phyloP scores from a whole-genome alignment of 2,888 invertebrate species.

The Sinhomidia bicolor region DNA sequence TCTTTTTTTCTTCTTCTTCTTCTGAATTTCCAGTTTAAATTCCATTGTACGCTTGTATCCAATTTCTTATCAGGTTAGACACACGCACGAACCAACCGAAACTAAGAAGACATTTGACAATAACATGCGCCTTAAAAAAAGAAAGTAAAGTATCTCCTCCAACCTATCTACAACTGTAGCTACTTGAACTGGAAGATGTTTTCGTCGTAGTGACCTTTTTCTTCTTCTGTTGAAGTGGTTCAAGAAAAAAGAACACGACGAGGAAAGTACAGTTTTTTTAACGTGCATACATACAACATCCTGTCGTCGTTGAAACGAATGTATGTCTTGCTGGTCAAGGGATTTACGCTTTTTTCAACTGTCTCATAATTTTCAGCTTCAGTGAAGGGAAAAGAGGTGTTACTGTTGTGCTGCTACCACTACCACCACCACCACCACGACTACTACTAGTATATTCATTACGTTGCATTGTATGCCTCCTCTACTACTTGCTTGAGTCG shows the following conservation, averaged over 20 bases:
- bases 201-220: conserved; percentile 64
- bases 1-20: no score
- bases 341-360: conserved; percentile 73
- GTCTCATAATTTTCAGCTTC: conserved; percentile 76
- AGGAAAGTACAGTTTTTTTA: conserved; percentile 38
- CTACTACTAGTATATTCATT: background rate
- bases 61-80: conserved; percentile 52
- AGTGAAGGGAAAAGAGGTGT: conserved; percentile 73
- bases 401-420: conserved; percentile 46
- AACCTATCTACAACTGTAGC: conserved; percentile 57
- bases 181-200: conserved; percentile 58
- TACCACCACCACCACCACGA: no score
- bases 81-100: conserved; percentile 29
- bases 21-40: background rate
- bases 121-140: conserved; percentile 47
- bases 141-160: conserved; percentile 18
- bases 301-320: conserved; percentile 16
- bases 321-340: conserved; percentile 72
- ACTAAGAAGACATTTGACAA: conserved; percentile 52
- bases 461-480: no score
- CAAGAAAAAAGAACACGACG: conserved; percentile 9
- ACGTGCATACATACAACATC: conserved; percentile 8
- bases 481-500: background rate
- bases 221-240: conserved; percentile 65
- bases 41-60: background rate